Percentiles rank a stretch among this genome's conserved stretches.
Evolutionary conservation across 1,140 invertebrate species (phyloP).

Genomic region (Bombus picipes): DNA sequence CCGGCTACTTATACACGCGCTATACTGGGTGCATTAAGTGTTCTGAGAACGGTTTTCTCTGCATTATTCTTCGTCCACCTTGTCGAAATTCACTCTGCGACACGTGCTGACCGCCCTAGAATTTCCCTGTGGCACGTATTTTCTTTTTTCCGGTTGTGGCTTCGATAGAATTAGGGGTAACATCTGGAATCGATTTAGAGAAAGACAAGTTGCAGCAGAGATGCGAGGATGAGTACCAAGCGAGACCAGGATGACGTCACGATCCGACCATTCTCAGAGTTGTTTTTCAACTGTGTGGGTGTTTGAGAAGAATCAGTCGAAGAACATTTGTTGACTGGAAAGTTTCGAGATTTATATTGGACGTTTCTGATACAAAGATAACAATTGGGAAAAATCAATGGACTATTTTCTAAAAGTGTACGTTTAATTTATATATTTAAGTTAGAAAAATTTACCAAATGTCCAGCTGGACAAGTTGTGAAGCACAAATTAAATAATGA

Average conservation of each 20-base stretch:
- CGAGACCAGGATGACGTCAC: background rate
- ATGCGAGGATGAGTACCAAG: background rate
- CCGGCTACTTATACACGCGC: background rate
- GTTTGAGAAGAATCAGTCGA: background rate
- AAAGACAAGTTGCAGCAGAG: background rate
- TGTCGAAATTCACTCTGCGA: slow-evolving; percentile 11
- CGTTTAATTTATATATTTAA: too few relatives aligned
- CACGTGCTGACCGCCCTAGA: slow-evolving; percentile 21
- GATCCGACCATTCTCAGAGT: background rate
- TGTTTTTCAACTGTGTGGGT: background rate
- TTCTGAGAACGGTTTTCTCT: background rate
- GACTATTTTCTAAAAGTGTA: too few relatives aligned
- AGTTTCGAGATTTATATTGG: background rate
- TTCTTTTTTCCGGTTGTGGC: background rate
- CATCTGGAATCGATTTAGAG: slow-evolving; percentile 37
- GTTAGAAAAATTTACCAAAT: too few relatives aligned
- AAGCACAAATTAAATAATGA: too few relatives aligned
- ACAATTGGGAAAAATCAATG: too few relatives aligned
- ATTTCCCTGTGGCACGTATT: slow-evolving; percentile 11
- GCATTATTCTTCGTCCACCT: slow-evolving; percentile 19
- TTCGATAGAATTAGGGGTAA: background rate
- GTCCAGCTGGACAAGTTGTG: too few relatives aligned
- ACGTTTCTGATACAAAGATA: too few relatives aligned
- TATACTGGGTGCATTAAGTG: slow-evolving; percentile 10
- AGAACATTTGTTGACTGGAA: background rate